Conservation (phyloP, 2,888 invertebrate species). For the Timandra comae region DNA sequence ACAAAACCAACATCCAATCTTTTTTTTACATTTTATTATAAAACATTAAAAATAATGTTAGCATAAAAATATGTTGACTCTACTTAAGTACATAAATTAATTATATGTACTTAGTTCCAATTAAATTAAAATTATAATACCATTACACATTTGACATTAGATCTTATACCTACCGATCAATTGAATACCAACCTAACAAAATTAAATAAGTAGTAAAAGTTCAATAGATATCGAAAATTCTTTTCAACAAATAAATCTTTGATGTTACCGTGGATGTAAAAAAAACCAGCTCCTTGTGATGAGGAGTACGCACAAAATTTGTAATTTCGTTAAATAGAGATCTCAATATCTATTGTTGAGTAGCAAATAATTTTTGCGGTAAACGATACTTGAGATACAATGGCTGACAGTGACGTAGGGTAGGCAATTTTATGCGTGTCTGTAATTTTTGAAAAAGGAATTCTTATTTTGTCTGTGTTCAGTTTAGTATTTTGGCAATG, state of each 20-base stretch:
- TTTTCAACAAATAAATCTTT: conserved; percentile 29
- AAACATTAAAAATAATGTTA: no score
- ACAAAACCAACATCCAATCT: no score
- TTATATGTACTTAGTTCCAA: no score
- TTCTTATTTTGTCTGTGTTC: background rate
- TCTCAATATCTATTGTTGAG: conserved; percentile 51
- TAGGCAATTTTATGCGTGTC: conserved; percentile 21
- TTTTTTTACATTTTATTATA: no score
- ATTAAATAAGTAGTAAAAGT: conserved; percentile 18
- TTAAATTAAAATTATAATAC: no score
- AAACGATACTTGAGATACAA: conserved; percentile 66
- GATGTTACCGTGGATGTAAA: conserved; percentile 36
- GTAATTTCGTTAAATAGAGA: conserved; percentile 73
- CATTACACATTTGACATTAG: no score
- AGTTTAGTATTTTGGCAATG: no score
- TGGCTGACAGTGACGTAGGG: conserved; percentile 60
- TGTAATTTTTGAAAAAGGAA: conserved; percentile 20
- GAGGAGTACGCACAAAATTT: conserved; percentile 39
- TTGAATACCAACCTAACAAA: conserved; percentile 3
- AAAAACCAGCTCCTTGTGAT: conserved; percentile 20
- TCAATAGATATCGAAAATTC: conserved; percentile 17
- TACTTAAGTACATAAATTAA: no score
- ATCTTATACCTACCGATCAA: no score
- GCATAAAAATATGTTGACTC: no score
- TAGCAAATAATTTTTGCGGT: conserved; percentile 70